These are phyloP conservation scores for Papilio polytes DNA, from an alignment of 1,140 invertebrate species.

Conservation along the genomic window DNA sequence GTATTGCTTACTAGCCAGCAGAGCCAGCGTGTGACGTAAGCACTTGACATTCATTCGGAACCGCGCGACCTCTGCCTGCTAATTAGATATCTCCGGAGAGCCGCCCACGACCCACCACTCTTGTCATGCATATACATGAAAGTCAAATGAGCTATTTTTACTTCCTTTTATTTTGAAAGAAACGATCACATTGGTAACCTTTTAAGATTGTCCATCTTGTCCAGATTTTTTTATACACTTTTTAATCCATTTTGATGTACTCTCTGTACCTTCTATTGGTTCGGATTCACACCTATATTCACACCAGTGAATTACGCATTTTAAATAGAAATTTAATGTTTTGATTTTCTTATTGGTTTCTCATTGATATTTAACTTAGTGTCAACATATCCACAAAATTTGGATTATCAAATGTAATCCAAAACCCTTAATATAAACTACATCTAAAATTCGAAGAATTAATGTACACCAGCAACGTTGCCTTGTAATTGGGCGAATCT, in stretches of 20 bases:
- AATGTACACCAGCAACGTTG: background rate
- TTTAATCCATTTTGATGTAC: background rate
- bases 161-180: background rate
- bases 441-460: background rate
- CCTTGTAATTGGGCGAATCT: background rate
- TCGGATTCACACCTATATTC: too few relatives aligned
- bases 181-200: background rate
- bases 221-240: background rate
- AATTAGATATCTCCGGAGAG: constrained; percentile 25
- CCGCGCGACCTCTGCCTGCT: constrained; percentile 12
- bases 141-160: background rate
- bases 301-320: background rate
- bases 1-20: background rate
- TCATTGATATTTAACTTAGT: background rate
- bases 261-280: background rate
- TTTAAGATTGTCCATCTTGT: background rate
- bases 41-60: constrained; percentile 19
- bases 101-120: constrained; percentile 3
- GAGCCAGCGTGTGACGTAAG: constrained; percentile 11
- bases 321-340: background rate
- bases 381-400: background rate
- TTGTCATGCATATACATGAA: constrained; percentile 3
- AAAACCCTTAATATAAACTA: background rate
- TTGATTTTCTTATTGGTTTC: background rate
- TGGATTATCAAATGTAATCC: background rate